Conservation (phyloP, 2,888 invertebrate genomes). For the Spisula solida region DNA sequence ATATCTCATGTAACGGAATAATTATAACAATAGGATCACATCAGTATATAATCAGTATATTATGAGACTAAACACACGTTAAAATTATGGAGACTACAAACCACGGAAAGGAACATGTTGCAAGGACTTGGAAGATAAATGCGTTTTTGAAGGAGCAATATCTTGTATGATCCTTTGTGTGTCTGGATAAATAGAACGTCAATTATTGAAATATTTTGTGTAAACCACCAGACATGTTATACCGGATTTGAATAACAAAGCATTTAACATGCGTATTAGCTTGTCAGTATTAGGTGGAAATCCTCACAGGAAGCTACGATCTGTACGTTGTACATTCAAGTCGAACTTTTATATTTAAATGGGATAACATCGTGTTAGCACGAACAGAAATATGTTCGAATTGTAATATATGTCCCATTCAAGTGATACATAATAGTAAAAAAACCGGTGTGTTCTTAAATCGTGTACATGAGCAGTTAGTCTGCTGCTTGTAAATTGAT, state of each 20-base stretch:
- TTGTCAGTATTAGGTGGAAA: background rate
- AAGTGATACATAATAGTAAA: too few species aligned
- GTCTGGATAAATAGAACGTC: background rate
- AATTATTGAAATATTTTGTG: slow-evolving; percentile 9
- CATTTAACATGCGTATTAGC: background rate
- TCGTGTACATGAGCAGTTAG: too few species aligned
- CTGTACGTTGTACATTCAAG: background rate
- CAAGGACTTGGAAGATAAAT: background rate
- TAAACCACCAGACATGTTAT: slow-evolving; percentile 13
- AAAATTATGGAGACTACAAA: background rate
- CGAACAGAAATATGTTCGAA: background rate
- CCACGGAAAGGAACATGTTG: background rate
- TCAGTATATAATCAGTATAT: too few species aligned
- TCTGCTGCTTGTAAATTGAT: too few species aligned
- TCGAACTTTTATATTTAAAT: background rate
- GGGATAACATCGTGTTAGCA: background rate
- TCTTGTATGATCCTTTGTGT: background rate
- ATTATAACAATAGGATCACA: too few species aligned
- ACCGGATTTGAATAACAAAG: background rate
- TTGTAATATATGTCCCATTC: too few species aligned
- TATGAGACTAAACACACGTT: background rate
- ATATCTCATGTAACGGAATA: too few species aligned
- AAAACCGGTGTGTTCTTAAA: too few species aligned
- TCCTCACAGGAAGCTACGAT: background rate
- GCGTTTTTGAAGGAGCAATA: background rate